Conservation (phyloP, 2,113 vertebrate species). For the Gambusia holbrooki region DNA sequence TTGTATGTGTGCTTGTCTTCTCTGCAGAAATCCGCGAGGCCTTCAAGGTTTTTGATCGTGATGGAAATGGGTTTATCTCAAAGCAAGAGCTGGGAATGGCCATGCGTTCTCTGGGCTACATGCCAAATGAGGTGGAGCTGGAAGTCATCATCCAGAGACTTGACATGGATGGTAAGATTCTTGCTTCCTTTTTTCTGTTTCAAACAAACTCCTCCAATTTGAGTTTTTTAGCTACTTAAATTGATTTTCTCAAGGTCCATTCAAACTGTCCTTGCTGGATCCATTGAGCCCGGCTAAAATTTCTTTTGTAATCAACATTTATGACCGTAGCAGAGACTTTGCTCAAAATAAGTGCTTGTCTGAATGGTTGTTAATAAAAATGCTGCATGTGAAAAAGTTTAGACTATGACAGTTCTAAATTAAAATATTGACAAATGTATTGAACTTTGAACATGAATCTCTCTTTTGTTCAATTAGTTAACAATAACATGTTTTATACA, state of each 20-base stretch:
- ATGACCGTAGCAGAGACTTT: background rate
- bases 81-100: conserved; percentile 96
- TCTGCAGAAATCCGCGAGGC: conserved; percentile 91
- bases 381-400: too few species aligned
- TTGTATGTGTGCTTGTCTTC: conserved; percentile 2
- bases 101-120: conserved; percentile 95
- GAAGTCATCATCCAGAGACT: conserved; percentile 96
- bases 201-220: conserved; percentile 13
- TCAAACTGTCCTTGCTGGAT: background rate
- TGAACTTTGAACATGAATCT: too few species aligned
- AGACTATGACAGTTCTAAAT: too few species aligned
- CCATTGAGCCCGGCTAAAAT: background rate
- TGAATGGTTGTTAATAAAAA: too few species aligned
- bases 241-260: background rate
- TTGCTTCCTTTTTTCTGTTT: background rate
- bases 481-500: too few species aligned
- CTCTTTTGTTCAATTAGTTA: too few species aligned
- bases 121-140: conserved; percentile 96
- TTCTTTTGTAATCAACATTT: background rate
- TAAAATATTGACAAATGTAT: too few species aligned
- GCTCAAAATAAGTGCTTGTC: background rate
- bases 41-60: conserved; percentile 94
- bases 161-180: conserved; percentile 93
- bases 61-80: conserved; percentile 97
- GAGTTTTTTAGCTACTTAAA: background rate